These are phyloP conservation scores for Philereme vetulata DNA, from an alignment of 2,888 invertebrate genomes.

Conservation along the genomic window DNA sequence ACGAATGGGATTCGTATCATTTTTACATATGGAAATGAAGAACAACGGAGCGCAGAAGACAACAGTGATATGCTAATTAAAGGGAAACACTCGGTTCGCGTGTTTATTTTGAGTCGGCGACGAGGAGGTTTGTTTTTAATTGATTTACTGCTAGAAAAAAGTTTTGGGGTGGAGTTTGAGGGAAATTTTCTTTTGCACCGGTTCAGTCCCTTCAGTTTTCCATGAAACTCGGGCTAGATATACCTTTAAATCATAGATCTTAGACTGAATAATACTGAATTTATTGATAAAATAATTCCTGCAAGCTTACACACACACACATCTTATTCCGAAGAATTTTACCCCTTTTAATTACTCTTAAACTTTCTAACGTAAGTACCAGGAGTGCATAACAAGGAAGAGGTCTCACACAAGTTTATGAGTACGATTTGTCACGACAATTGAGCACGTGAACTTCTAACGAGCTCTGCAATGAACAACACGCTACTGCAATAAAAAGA, in stretches of 20 bases:
- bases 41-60: constrained; percentile 75
- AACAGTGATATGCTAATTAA: constrained; percentile 83
- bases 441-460: constrained; percentile 63
- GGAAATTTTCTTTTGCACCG: constrained; percentile 4
- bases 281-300: background rate
- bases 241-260: no score
- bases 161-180: background rate
- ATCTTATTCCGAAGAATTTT: constrained; percentile 24
- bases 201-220: background rate
- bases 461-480: constrained; percentile 26
- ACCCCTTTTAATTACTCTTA: constrained; percentile 30
- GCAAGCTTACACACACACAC: constrained; percentile 4
- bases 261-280: no score
- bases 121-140: constrained; percentile 51
- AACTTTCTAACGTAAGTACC: constrained; percentile 37
- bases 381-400: constrained; percentile 53
- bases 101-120: constrained; percentile 72
- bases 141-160: constrained; percentile 29
- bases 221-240: no score
- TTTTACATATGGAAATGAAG: constrained; percentile 83
- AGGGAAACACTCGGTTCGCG: constrained; percentile 74
- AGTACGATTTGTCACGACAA: constrained; percentile 79
- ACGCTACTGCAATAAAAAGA: constrained; percentile 23
- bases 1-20: constrained; percentile 71
- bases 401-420: constrained; percentile 67